Conservation (phyloP, 2,797 vertebrate genomes). For the Odontamblyopus lacepedii region DNA sequence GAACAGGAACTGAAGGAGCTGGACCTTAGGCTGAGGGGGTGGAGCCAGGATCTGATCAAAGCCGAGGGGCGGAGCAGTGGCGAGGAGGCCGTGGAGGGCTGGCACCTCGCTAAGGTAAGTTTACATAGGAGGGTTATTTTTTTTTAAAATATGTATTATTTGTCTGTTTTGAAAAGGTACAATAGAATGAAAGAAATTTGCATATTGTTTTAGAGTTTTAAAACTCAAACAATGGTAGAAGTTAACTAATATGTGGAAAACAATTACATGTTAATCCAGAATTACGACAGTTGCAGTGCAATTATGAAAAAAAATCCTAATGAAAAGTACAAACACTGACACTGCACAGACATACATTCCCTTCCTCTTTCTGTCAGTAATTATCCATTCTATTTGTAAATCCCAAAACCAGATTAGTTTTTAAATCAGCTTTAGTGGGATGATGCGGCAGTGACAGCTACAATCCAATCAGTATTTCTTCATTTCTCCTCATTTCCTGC, state of each 20-base stretch:
- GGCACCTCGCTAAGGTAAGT: constrained; percentile 88
- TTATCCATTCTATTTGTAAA: constrained; percentile 75
- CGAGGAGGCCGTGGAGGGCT: constrained; percentile 84
- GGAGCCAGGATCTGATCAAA: constrained; percentile 80
- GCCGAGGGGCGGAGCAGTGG: constrained; percentile 85
- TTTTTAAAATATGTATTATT: neutral
- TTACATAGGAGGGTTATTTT: neutral
- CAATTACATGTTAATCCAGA: constrained; percentile 22
- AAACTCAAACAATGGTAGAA: constrained; percentile 1
- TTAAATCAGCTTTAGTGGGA: constrained; percentile 73
- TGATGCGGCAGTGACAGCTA: constrained; percentile 61
- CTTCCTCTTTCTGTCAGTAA: constrained; percentile 60
- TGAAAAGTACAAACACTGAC: constrained; percentile 34
- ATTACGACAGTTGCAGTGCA: constrained; percentile 25
- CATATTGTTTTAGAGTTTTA: neutral
- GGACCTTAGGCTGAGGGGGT: constrained; percentile 77
- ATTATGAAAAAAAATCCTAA: constrained; percentile 45
- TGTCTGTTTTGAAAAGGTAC: neutral
- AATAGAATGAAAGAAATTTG: neutral
- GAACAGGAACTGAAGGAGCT: constrained; percentile 83
- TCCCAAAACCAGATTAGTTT: constrained; percentile 76
- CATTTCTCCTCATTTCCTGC: constrained; percentile 39
- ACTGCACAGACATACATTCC: constrained; percentile 33
- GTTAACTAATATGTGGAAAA: constrained; percentile 16
- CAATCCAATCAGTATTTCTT: constrained; percentile 66